phyloP scores from a whole-genome alignment of 2,113 vertebrate genomes.

The Labeo catla region DNA sequence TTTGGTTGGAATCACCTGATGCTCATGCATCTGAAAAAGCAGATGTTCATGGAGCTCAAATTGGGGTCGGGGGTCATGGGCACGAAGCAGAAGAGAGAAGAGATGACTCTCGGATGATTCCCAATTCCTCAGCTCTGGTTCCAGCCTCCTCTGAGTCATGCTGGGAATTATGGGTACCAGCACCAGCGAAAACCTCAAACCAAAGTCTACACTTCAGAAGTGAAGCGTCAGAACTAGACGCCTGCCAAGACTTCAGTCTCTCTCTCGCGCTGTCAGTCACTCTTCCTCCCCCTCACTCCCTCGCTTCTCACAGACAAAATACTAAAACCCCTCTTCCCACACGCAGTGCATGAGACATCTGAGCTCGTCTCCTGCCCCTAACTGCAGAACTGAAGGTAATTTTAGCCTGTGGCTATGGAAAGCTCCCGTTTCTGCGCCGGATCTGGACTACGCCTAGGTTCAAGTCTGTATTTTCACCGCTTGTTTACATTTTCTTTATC shows the following conservation, averaged over 20 bases:
- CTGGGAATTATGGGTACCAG: conserved; percentile 49
- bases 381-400: conserved; percentile 9
- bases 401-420: conserved; percentile 21
- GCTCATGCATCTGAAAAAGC: conserved; percentile 68
- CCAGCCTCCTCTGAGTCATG: conserved; percentile 75
- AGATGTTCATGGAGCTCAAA: conserved; percentile 57
- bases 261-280: conserved; percentile 51
- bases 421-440: not conserved
- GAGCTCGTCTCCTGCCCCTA: conserved; percentile 20
- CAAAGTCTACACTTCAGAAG: conserved; percentile 41
- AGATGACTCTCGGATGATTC: conserved; percentile 53
- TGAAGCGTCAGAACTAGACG: conserved; percentile 48
- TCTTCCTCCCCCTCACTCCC: conserved; percentile 54
- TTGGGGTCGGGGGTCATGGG: conserved; percentile 64
- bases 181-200: conserved; percentile 49
- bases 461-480: not conserved
- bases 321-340: conserved; percentile 52
- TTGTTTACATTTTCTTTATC: conserved; percentile 2
- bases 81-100: conserved; percentile 29
- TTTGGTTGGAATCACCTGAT: conserved; percentile 65
- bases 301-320: conserved; percentile 48
- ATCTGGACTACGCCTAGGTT: not conserved
- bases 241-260: conserved; percentile 64
- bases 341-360: not conserved
- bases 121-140: conserved; percentile 67